Evolutionary conservation across 1,140 invertebrate species (phyloP).

Genomic region (Penaeus chinensis): DNA sequence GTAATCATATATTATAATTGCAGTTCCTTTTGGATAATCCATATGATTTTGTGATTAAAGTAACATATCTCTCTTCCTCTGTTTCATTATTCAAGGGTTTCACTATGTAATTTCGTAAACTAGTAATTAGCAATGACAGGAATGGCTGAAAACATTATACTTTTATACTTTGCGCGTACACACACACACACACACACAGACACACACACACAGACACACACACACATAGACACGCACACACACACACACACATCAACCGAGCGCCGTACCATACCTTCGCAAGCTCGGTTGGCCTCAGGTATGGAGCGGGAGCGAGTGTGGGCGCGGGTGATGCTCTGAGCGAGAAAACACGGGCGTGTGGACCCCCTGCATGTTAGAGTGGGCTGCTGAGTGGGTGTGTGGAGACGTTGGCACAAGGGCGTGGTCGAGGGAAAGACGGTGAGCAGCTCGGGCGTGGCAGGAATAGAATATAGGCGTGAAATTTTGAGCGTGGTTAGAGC

Average conservation of each 20-base stretch:
- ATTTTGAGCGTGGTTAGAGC: constrained; percentile 18
- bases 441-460: constrained; percentile 14
- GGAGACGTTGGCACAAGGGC: constrained; percentile 18
- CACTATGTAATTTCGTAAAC: no score
- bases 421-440: constrained; percentile 37
- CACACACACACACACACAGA: no score
- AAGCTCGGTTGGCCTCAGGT: constrained; percentile 12
- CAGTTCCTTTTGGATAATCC: no score
- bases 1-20: no score
- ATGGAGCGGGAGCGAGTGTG: constrained; percentile 32
- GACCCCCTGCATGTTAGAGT: neutral
- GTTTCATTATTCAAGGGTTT: no score
- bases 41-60: no score
- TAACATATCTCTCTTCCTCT: no score
- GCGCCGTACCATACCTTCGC: neutral
- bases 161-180: no score
- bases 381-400: neutral
- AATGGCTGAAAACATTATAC: no score
- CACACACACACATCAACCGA: neutral
- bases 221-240: no score
- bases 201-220: no score
- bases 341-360: constrained; percentile 11
- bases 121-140: no score
- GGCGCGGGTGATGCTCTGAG: constrained; percentile 13
- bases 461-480: constrained; percentile 44